Evolutionary conservation across 2,888 invertebrate genomes (phyloP).

Genomic region (Sarcophaga carnaria): DNA sequence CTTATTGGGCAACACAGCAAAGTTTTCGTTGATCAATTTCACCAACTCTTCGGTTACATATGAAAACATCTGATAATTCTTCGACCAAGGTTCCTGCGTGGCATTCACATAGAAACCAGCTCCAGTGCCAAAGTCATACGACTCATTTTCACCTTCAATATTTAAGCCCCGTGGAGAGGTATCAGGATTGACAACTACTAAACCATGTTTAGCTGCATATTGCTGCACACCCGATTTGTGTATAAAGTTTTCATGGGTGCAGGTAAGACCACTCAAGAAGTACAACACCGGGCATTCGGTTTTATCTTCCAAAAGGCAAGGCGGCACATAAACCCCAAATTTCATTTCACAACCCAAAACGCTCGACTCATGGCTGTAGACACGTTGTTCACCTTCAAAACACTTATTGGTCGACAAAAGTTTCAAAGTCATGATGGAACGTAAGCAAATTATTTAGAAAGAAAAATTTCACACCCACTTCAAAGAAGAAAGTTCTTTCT

Average conservation of each 20-base stretch:
- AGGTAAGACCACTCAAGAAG: conserved; percentile 95
- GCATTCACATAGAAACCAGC: conserved; percentile 99
- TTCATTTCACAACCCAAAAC: conserved; percentile 95
- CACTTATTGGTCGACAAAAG: conserved; percentile 75
- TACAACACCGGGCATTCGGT: conserved; percentile 90
- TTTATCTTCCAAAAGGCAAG: conserved; percentile 82
- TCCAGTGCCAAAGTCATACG: conserved; percentile 96
- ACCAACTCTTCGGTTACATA: conserved; percentile 95
- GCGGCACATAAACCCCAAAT: conserved; percentile 95
- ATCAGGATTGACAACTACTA: conserved; percentile 96
- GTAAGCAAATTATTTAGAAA: background rate
- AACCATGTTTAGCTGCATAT: conserved; percentile 91
- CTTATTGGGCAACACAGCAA: conserved; percentile 84
- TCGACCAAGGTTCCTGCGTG: conserved; percentile 93
- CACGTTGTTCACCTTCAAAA: conserved; percentile 78
- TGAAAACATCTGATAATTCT: conserved; percentile 96
- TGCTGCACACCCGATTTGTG: conserved; percentile 97
- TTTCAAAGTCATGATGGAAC: conserved; percentile 73
- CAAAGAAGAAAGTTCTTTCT: background rate
- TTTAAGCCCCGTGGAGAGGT: conserved; percentile 96
- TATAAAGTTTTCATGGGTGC: conserved; percentile 97
- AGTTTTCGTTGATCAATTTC: conserved; percentile 88
- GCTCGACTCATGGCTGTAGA: conserved; percentile 80
- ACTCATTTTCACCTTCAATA: conserved; percentile 94
- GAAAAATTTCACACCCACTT: background rate